Evolutionary conservation across 2,888 invertebrate genomes (phyloP).

Genomic region (Heteromurus nitidus): DNA sequence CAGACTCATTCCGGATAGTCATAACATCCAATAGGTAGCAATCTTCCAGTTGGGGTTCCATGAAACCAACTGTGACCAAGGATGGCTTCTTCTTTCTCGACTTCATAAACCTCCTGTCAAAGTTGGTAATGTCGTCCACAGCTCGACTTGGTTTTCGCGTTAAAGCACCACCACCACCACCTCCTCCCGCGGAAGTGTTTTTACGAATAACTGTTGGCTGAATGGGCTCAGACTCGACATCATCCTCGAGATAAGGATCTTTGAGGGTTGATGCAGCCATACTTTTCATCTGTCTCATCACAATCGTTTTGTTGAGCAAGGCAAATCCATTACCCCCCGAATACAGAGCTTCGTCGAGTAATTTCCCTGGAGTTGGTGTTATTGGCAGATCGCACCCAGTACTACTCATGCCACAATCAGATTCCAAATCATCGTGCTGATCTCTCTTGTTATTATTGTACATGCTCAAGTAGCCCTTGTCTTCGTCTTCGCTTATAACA

Average conservation of each 20-base stretch:
- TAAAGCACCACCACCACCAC: not conserved
- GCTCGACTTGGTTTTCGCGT: not conserved
- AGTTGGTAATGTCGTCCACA: conserved; percentile 6
- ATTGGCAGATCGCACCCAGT: conserved; percentile 18
- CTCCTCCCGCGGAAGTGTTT: not conserved
- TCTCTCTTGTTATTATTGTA: not conserved
- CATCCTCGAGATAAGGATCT: conserved; percentile 35
- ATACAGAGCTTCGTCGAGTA: conserved; percentile 36
- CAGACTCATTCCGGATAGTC: conserved; percentile 70
- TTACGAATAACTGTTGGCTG: conserved; percentile 16
- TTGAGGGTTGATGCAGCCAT: conserved; percentile 38
- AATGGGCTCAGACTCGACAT: conserved; percentile 5
- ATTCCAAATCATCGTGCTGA: conserved; percentile 1
- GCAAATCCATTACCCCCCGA: conserved; percentile 43
- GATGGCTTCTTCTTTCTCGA: conserved; percentile 28
- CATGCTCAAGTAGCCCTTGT: not conserved
- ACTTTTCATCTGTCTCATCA: conserved; percentile 41
- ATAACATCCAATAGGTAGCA: conserved; percentile 70
- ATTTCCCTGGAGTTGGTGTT: conserved; percentile 12
- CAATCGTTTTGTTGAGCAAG: conserved; percentile 43
- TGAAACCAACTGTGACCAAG: conserved; percentile 36
- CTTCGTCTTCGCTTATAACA: conserved; percentile 19
- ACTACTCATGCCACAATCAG: conserved; percentile 19
- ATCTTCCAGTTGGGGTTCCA: conserved; percentile 59
- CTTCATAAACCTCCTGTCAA: conserved; percentile 40